phyloP scores from a whole-genome alignment of 2,888 invertebrate genomes.

The Pterobdella sp. region DNA sequence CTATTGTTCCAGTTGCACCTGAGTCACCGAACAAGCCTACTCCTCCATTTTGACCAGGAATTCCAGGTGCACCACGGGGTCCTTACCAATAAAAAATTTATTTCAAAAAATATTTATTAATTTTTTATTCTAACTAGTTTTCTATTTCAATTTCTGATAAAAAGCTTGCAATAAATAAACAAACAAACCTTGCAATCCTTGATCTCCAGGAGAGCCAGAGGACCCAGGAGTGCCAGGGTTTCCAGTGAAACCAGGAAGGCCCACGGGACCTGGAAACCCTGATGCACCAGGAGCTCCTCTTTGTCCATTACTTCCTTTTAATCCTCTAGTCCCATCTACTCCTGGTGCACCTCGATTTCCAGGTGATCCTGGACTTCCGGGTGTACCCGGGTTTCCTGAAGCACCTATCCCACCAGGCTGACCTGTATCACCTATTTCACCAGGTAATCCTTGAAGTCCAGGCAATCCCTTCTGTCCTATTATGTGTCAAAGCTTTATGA shows the following conservation, averaged over 20 bases:
- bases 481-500: no score
- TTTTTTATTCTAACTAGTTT: no score
- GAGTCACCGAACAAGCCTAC: neutral
- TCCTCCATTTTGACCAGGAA: neutral
- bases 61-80: slow-evolving; percentile 24
- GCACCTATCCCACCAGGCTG: neutral
- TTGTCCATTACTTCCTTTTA: neutral
- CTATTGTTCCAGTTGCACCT: slow-evolving; percentile 15
- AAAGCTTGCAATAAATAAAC: no score
- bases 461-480: no score
- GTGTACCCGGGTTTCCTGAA: neutral
- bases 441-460: slow-evolving; percentile 7
- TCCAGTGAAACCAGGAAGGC: neutral
- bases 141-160: no score
- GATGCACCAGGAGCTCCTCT: neutral
- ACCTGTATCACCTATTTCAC: slow-evolving; percentile 10
- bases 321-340: neutral
- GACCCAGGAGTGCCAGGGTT: slow-evolving; percentile 5
- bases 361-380: slow-evolving; percentile 14
- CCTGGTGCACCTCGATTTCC: neutral
- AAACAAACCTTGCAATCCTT: slow-evolving; percentile 28
- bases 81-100: no score
- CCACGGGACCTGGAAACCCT: neutral
- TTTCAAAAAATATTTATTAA: no score
- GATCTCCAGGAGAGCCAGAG: slow-evolving; percentile 3